A percentile compares a stretch with the other conserved stretches of the same genome.
phyloP scores from a whole-genome alignment of 2,797 vertebrate species.

The Cercopithecus hamlyni region DNA sequence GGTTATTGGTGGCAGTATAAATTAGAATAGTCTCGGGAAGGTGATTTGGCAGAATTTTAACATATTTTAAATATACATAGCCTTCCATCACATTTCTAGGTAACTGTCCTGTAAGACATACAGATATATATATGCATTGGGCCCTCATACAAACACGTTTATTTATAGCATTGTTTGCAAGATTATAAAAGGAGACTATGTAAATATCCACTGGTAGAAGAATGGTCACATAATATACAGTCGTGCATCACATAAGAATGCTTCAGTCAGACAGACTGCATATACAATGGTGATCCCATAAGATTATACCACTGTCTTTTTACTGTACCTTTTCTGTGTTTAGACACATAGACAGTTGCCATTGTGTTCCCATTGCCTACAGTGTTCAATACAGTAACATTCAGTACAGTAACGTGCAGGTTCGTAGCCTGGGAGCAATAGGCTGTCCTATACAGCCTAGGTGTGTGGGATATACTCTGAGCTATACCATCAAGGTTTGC shows the following conservation, averaged over 20 bases:
- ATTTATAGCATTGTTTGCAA: not conserved
- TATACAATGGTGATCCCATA: not conserved
- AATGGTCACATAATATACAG: not conserved
- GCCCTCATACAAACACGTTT: not conserved
- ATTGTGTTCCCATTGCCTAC: not conserved
- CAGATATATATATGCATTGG: not conserved
- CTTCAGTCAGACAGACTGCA: not conserved
- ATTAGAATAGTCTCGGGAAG: not conserved
- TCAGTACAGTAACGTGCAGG: no score
- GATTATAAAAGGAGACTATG: not conserved
- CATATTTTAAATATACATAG: not conserved
- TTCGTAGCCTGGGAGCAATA: not conserved
- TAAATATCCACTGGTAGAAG: not conserved
- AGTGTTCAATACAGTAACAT: not conserved
- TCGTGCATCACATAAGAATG: not conserved
- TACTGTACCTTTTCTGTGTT: not conserved
- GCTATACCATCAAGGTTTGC: not conserved
- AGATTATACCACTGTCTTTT: not conserved
- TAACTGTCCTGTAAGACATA: not conserved
- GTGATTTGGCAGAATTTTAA: not conserved
- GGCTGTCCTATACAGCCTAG: not conserved
- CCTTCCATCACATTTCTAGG: not conserved
- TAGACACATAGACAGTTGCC: not conserved
- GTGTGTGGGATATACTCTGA: not conserved
- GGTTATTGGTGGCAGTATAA: not conserved